A percentile compares a stretch with the other conserved stretches of the same genome.
Conservation (phyloP, 2,888 invertebrate species). For the Mesorhabditis spiculigera region DNA sequence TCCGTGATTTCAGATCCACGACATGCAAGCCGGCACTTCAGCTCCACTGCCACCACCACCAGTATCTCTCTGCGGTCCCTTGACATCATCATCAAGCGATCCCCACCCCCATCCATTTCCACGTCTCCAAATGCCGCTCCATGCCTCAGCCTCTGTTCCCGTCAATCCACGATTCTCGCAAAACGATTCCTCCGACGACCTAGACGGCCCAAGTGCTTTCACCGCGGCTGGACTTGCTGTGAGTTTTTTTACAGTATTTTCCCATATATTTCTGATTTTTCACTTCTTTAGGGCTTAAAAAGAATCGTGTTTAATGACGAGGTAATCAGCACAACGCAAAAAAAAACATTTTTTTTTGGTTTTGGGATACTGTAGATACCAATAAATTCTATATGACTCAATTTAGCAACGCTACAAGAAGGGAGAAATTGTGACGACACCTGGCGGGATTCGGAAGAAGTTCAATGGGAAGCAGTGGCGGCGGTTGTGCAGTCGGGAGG, state of each 20-base stretch:
- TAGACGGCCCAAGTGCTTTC: neutral
- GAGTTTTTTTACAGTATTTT: neutral
- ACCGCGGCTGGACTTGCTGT: neutral
- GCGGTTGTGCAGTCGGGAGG: constrained; percentile 87
- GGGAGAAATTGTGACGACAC: constrained; percentile 78
- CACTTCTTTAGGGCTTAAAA: too few species aligned
- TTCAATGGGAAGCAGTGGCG: constrained; percentile 99
- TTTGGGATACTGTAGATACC: too few species aligned
- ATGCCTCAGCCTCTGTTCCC: constrained; percentile 1
- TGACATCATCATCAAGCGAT: too few species aligned
- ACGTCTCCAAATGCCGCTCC: constrained; percentile 67
- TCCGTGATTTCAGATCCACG: neutral
- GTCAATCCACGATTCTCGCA: constrained; percentile 8
- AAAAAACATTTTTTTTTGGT: too few species aligned
- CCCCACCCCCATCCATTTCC: constrained; percentile 57
- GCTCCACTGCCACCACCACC: neutral
- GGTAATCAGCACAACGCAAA: too few species aligned
- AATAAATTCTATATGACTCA: neutral
- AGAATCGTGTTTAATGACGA: too few species aligned
- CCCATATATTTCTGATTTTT: too few species aligned
- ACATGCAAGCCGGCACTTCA: neutral
- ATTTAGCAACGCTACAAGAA: constrained; percentile 64
- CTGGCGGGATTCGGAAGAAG: constrained; percentile 93
- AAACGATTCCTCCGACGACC: constrained; percentile 27
- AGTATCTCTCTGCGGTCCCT: constrained; percentile 62